Base-by-base conservation (phyloP, 2,113 vertebrate genomes). In the Cervus canadensis region DNA sequence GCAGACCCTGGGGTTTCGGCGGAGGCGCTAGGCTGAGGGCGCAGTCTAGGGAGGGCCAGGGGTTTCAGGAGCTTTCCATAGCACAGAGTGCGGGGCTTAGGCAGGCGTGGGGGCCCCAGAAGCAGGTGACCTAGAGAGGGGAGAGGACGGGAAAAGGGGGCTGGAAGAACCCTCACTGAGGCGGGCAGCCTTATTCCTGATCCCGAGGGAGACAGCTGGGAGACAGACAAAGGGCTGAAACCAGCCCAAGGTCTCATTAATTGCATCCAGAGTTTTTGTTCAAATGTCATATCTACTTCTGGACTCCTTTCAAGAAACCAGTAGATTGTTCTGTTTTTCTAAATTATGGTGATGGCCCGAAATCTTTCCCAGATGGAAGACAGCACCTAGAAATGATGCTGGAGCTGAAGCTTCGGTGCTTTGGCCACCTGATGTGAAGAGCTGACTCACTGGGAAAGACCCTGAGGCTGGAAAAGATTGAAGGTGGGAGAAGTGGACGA, bases 91-190 rank as follows among this genome's bases (percentile, higher is more conserved):
- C 10, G 14, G 36, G 45, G 5, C 74, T 48, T 17, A 6, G 14
- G 71, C 64, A 83, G 45, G 5, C 4, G 25, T 21, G 4, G 2
- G 33, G 40, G 30, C 45, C 26, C 81, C 16, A 19, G 67, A 57
- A 48, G 50, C 6, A 28, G 19, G 13, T 2, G 23, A 25, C 57
- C 28, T 14, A 2, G n/a, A 2, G 0, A 30, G 50, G 10, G 50
- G 40, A 88, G 50, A 28, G 23, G 17, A 12, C 0, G 2, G 23
- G 6, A 26, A 15, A 67, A 13, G 4, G 36, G 2, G 30, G 45
- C 17, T 15, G 3, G 26, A 28, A 71, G 50, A 7, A 19, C 33
- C 15, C 28, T 2, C 0, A 10, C 12, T 17, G 76, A 59, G 23
- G 48, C 33, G 2, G 43, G 40, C 28, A 28, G 36, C 48, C 23